Base-by-base conservation (phyloP, 2,113 vertebrate species). In the Formicarius rufipectus region DNA sequence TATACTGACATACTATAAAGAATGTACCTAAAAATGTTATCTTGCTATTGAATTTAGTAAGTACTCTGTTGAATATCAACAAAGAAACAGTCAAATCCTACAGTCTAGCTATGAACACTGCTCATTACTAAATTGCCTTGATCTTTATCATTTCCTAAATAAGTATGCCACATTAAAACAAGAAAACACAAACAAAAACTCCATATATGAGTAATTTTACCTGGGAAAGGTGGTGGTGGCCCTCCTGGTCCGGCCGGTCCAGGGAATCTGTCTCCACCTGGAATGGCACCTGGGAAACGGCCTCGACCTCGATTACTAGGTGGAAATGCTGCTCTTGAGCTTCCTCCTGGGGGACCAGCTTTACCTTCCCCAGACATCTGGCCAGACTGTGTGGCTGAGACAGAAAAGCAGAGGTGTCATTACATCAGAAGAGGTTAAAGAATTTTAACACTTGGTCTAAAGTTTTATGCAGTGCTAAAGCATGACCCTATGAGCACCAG, bases 361-460 rank as follows among this genome's bases (percentile, higher is more conserved):
- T 99, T 99, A 69, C 99, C 99, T 98, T 99, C 99, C 33, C 99
- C 99, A 80, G 99, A 99, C 99, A 99, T 99, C 94, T 99, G 99
- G n/a, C 99, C 99, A 87, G 99, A 99, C 87, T 99, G 99, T 60
- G 98, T 99, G 95, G 99, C 99, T 99, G 97, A 52, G 96, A 86
- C 2, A 22, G 49, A 75, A 88, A 84, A 91, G 59, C 24, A 69
- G 9, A 87, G 94, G 49, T 11, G 33, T 68, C 49, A 84, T 19
- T 62, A 66, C 21, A n/a, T 53, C 13, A 24, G 55, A 87, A 67
- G 0, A 63, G 25, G 21, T 16, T 77, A 64, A 68, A 69, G 14
- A 14, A 74, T 87, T 73, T 56, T 40, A 69, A 75, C 24, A 25
- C 30, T 16, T 19, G 2, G 33, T 24, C 11, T 59, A 0, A 71